Evolutionary conservation across 2,113 vertebrate species (phyloP).

Genomic region (Apteryx mantelli): DNA sequence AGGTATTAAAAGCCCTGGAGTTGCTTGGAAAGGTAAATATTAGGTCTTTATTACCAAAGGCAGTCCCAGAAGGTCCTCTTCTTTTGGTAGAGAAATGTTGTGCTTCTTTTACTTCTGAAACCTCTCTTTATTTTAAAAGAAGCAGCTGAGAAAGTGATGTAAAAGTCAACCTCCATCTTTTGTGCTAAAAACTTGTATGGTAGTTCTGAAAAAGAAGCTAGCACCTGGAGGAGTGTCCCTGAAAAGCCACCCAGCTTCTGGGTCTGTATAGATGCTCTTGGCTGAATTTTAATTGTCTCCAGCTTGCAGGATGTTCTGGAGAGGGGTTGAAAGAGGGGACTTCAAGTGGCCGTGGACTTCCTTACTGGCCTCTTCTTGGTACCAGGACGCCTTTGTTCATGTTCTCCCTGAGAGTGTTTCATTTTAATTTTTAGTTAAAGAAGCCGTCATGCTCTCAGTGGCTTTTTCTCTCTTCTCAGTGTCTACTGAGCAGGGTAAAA

Average conservation of each 20-base stretch:
- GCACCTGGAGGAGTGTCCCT: rapidly evolving
- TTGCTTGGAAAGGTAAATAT: neutral
- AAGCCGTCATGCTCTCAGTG: neutral
- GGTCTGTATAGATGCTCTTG: neutral
- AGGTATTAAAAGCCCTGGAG: neutral
- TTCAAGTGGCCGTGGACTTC: neutral
- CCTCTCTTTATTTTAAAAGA: neutral
- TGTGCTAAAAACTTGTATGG: neutral
- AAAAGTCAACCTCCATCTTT: neutral
- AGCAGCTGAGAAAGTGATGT: neutral
- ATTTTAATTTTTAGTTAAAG: neutral
- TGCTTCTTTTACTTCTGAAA: neutral
- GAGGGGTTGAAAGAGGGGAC: rapidly evolving
- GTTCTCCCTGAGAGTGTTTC: neutral
- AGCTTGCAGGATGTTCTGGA: neutral
- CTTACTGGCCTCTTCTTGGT: neutral
- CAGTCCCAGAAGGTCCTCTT: neutral
- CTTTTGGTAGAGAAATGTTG: neutral
- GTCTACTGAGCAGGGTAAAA: neutral
- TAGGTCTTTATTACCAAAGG: neutral
- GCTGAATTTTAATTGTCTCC: neutral
- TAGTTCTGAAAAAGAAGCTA: neutral
- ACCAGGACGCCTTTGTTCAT: neutral
- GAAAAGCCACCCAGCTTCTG: neutral
- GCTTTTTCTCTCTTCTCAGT: neutral